A percentile compares a stretch with the other conserved stretches of the same genome.
Evolutionary conservation across 1,140 invertebrate species (phyloP).

Genomic region (Leptinotarsa texana): DNA sequence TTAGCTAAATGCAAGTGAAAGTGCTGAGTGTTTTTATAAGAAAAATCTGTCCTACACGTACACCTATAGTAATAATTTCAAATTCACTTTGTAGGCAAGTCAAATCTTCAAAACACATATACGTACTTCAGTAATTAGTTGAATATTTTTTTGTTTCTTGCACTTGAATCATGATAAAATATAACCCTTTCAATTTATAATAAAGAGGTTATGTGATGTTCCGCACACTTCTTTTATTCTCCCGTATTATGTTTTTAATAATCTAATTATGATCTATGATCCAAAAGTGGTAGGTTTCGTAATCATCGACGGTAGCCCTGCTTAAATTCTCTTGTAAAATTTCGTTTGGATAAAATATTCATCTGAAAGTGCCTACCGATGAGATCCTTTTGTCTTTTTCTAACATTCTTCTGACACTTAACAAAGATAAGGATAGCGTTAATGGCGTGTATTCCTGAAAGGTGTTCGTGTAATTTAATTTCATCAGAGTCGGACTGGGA

Average conservation of each 20-base stretch:
- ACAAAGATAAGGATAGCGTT: conserved; percentile 23
- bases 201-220: conserved; percentile 23
- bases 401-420: neutral
- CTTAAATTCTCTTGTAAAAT: conserved; percentile 37
- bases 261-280: conserved; percentile 49
- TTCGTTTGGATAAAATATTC: conserved; percentile 34
- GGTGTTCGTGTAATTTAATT: conserved; percentile 54
- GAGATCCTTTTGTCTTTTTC: conserved; percentile 18
- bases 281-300: conserved; percentile 45
- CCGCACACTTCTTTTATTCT: conserved; percentile 39
- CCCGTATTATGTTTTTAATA: conserved; percentile 46
- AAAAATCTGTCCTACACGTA: no score
- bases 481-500: conserved; percentile 53
- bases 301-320: conserved; percentile 50
- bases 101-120: no score
- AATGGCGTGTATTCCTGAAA: conserved; percentile 43
- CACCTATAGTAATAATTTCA: no score
- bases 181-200: no score
- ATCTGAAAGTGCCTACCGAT: neutral
- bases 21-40: no score
- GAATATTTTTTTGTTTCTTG: no score
- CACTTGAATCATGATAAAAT: neutral
- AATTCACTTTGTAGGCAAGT: no score
- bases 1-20: no score
- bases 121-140: no score